Percentiles rank a stretch among this genome's conserved stretches.
Evolutionary conservation across 2,797 vertebrate species (phyloP).

Genomic region (Sebastes nivosus): DNA sequence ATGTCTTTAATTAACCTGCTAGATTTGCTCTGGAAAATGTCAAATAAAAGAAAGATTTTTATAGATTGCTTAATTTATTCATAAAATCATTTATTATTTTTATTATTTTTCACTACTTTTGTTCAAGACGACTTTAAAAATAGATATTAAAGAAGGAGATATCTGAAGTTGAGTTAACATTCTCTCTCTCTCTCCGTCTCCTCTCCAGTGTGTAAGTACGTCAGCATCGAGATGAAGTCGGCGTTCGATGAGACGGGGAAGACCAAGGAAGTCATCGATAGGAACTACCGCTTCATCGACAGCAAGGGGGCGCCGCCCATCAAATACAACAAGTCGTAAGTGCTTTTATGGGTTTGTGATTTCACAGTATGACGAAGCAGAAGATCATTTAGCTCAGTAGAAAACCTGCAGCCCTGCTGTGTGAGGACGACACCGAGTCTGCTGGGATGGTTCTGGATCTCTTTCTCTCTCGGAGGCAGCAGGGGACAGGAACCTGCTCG

Average conservation of each 20-base stretch:
- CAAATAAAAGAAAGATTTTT: too few relatives aligned
- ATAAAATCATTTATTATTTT: too few relatives aligned
- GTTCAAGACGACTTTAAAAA: not conserved
- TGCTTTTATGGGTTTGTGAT: not conserved
- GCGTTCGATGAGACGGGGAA: constrained; percentile 94
- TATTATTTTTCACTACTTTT: too few relatives aligned
- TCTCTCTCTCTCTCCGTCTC: not conserved
- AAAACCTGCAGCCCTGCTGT: not conserved
- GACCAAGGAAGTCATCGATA: constrained; percentile 93
- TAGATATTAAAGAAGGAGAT: too few relatives aligned
- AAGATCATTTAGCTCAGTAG: accelerated
- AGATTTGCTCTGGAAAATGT: too few relatives aligned
- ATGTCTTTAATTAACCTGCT: too few relatives aligned
- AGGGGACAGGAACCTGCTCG: constrained; percentile 46
- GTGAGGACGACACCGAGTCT: not conserved
- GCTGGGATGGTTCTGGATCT: not conserved
- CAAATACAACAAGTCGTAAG: constrained; percentile 97
- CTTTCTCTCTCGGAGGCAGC: not conserved
- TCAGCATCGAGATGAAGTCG: constrained; percentile 94
- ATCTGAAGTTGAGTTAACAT: not conserved
- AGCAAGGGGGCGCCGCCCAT: constrained; percentile 88
- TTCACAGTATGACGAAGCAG: too few relatives aligned
- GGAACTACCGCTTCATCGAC: constrained; percentile 91
- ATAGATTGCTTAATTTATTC: too few relatives aligned
- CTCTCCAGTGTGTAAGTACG: constrained; percentile 91